Evolutionary conservation across 2,888 invertebrate genomes (phyloP), one percentile per base, ranked within the genome.

Genomic region (Flexamia atlantica): DNA sequence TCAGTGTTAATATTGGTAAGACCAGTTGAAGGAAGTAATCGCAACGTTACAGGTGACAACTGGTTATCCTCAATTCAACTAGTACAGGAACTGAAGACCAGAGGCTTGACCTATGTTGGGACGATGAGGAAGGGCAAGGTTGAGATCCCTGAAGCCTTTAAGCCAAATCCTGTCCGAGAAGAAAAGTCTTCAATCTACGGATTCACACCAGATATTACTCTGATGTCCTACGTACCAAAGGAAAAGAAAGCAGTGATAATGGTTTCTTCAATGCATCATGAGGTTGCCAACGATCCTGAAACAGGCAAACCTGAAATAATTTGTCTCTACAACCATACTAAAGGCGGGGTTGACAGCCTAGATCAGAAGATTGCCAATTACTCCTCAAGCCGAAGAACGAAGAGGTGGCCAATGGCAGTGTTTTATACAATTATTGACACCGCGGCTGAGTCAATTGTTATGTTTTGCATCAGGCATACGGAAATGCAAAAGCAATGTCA

Each of bases 11-110:
- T 88, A 23, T 81, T 89, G 10, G 79, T 85, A 30, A 87, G 88
- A 85, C 86, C 87, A 68, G 84, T 89, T 83, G 74, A 85, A 81
- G 85, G 87, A 23, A 88, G 87, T 10, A 87, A 88, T 53, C 84
- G 88, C 50, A 89, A 89, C 83, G 85, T 89, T 9, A 89, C 88
- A 25, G 87, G 86, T 17, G 88, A 89, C 72, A 89, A 89, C 85
- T 89, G 89, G 88, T 89, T 89, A 85, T 85, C 87, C 23, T 88
- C 7, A 86, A n/a, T 89, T 17, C 86, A 88, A 84, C 83, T 88
- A 64, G 87, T 86, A 50, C 82, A 87, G 32, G 79, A 86, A 76
- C 32, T 84, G 42, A 64, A 72, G n/a, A 81, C 81, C 50, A 84
- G 25, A 76, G 60, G 72, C 14, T 30, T 85, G 9, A 85, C 85